phyloP scores from a whole-genome alignment of 2,888 invertebrate species.

The Ephialtes manifestator region DNA sequence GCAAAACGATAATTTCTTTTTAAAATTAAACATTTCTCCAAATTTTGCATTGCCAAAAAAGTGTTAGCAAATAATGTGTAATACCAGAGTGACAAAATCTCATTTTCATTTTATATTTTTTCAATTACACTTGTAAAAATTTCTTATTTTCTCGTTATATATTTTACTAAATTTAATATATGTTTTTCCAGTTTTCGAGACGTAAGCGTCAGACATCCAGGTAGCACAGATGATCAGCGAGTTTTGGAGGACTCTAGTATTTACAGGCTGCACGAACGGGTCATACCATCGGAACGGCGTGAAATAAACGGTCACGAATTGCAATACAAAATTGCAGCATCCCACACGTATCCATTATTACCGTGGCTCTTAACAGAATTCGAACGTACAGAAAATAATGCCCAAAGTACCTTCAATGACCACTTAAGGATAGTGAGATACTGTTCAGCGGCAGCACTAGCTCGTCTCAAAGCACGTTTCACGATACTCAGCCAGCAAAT shows the following conservation, averaged over 20 bases:
- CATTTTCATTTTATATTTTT: too few species aligned
- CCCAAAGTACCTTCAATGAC: constrained; percentile 71
- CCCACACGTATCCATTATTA: constrained; percentile 71
- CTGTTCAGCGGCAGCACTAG: constrained; percentile 71
- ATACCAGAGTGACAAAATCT: too few species aligned
- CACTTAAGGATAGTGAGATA: constrained; percentile 69
- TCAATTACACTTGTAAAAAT: too few species aligned
- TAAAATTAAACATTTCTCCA: too few species aligned
- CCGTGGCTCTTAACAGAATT: constrained; percentile 74
- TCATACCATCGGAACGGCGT: constrained; percentile 70
- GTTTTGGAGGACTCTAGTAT: constrained; percentile 70
- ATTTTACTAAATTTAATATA: too few species aligned
- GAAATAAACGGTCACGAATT: constrained; percentile 69
- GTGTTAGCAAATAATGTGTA: too few species aligned
- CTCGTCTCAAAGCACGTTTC: constrained; percentile 73
- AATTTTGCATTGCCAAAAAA: too few species aligned
- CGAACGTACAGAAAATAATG: constrained; percentile 26
- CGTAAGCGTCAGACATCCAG: constrained; percentile 71
- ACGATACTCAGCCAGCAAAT: constrained; percentile 73
- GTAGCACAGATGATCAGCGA: constrained; percentile 54
- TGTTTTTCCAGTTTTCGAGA: constrained; percentile 71
- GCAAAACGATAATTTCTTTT: too few species aligned
- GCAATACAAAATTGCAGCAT: constrained; percentile 74
- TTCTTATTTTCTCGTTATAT: too few species aligned
- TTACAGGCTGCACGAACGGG: constrained; percentile 65